Evolutionary conservation across 2,113 vertebrate genomes (phyloP).

Genomic region (Pangasianodon gigas): DNA sequence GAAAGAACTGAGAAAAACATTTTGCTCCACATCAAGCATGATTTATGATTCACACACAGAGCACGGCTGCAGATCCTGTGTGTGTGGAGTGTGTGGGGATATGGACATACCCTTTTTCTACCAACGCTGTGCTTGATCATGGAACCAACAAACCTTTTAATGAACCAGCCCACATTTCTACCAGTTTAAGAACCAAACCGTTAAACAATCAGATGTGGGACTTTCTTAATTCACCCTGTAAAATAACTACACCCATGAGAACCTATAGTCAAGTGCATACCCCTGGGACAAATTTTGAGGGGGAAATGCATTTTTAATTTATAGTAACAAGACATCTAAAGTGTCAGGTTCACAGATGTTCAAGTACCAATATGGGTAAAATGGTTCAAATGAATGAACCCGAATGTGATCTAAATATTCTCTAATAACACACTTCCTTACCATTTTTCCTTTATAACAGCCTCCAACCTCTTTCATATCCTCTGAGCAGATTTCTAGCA

Average conservation of each 20-base stretch:
- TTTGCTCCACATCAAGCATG: constrained; percentile 7
- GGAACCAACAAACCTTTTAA: not conserved
- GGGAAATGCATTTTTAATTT: not conserved
- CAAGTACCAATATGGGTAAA: not conserved
- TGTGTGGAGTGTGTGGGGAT: not conserved
- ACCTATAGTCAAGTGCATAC: not conserved
- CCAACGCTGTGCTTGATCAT: not conserved
- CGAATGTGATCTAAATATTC: not conserved
- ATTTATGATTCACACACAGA: not conserved
- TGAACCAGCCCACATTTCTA: not conserved
- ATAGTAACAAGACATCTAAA: not conserved
- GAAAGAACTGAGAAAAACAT: constrained; percentile 4
- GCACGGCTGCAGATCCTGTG: not conserved
- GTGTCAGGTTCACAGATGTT: not conserved
- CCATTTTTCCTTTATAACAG: too few species aligned
- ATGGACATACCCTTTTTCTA: not conserved
- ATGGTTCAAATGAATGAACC: not conserved
- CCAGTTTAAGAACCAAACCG: not conserved
- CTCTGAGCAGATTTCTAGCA: not conserved
- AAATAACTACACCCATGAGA: not conserved
- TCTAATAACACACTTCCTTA: not conserved
- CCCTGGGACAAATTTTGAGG: not conserved
- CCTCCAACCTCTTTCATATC: not conserved
- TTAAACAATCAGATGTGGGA: not conserved
- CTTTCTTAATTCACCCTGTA: not conserved